phyloP scores from a whole-genome alignment of 2,797 vertebrate species.

The Gallirallus australis region DNA sequence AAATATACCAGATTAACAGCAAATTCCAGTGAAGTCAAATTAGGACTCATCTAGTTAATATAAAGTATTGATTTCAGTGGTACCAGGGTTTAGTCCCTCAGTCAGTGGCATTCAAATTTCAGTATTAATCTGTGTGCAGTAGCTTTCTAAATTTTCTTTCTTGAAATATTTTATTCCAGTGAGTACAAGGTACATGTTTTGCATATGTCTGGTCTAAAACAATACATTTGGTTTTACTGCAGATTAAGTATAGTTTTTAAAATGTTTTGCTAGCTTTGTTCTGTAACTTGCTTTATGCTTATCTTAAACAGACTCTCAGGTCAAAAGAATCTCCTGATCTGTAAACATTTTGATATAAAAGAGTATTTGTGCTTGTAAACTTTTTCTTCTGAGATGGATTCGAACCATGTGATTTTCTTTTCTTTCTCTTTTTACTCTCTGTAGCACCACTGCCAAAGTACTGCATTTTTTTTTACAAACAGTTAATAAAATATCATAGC shows the following conservation, averaged over 20 bases:
- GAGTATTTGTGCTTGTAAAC: background rate
- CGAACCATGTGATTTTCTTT: background rate
- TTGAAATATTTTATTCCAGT: background rate
- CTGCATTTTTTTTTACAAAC: background rate
- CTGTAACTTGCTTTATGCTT: background rate
- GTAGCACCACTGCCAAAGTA: background rate
- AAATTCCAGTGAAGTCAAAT: background rate
- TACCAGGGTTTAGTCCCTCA: background rate
- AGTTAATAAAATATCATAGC: background rate
- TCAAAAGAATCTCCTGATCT: background rate
- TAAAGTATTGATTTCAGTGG: background rate
- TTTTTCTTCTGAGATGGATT: background rate
- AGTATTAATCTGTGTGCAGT: background rate
- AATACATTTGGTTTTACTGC: background rate
- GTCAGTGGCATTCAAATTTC: background rate
- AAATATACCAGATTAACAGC: background rate
- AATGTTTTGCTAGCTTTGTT: background rate
- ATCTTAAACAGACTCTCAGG: background rate
- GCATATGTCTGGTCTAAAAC: background rate
- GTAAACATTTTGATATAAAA: background rate
- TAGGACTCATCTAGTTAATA: background rate
- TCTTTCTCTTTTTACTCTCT: background rate
- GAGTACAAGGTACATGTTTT: background rate
- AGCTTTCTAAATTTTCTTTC: background rate
- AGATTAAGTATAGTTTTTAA: background rate